Percentiles rank a stretch among this genome's conserved stretches.
phyloP scores from a whole-genome alignment of 92 coral and sea anemone species.

The Diadumene lineata region DNA sequence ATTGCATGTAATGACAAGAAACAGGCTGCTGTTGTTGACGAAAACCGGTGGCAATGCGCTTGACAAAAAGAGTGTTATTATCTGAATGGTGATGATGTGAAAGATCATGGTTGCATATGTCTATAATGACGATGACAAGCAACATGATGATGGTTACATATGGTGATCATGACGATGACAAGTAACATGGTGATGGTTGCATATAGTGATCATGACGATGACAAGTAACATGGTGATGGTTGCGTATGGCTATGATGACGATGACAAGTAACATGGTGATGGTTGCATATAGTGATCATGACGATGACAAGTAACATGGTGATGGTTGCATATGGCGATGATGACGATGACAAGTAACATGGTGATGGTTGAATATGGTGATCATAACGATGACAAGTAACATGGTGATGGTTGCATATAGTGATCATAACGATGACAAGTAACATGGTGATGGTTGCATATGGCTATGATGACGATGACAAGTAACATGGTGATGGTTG shows the following conservation, averaged over 20 bases:
- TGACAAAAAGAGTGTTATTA: not conserved
- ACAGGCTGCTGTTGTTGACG: not conserved
- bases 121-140: too few species aligned
- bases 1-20: not conserved
- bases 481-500: not conserved
- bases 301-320: not conserved
- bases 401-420: not conserved
- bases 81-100: not conserved
- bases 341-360: not conserved
- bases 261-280: too few species aligned
- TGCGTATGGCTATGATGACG: too few species aligned
- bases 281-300: not conserved
- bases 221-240: too few species aligned
- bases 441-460: not conserved
- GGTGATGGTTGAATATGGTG: not conserved
- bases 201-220: too few species aligned
- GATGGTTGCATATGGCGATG: too few species aligned
- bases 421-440: not conserved
- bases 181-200: too few species aligned
- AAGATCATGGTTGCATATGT: too few species aligned
- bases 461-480: not conserved
- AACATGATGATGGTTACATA: too few species aligned
- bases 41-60: not conserved
- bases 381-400: not conserved
- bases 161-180: too few species aligned